phyloP scores from a whole-genome alignment of 2,113 vertebrate genomes.

The Origma solitaria region DNA sequence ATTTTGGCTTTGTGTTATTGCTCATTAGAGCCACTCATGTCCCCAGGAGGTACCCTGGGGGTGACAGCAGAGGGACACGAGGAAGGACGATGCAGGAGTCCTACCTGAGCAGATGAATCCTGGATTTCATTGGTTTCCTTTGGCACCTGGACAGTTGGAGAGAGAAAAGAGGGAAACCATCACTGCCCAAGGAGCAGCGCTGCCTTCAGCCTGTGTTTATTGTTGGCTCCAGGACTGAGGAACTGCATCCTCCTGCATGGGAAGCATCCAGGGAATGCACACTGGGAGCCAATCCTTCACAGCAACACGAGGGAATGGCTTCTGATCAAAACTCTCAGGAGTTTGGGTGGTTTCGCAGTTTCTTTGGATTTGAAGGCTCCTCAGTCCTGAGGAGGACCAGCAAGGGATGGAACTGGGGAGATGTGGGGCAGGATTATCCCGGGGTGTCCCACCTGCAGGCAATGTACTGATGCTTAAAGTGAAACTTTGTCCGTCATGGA shows the following conservation, averaged over 20 bases:
- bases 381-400: neutral
- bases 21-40: fast-evolving
- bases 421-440: neutral
- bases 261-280: neutral
- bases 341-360: neutral
- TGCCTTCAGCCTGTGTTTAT: fast-evolving
- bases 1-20: neutral
- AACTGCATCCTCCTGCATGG: fast-evolving
- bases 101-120: neutral
- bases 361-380: neutral
- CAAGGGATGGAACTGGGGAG: neutral
- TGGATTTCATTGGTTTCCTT: conserved; percentile 38
- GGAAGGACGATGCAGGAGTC: neutral
- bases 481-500: neutral
- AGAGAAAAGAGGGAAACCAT: neutral
- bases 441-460: neutral
- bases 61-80: neutral
- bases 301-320: fast-evolving
- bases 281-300: neutral
- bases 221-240: neutral
- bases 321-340: neutral
- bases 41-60: neutral
- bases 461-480: neutral
- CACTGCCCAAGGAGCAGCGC: neutral
- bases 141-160: neutral